phyloP scores from a whole-genome alignment of 2,113 vertebrate genomes.

The Scatophagus argus region DNA sequence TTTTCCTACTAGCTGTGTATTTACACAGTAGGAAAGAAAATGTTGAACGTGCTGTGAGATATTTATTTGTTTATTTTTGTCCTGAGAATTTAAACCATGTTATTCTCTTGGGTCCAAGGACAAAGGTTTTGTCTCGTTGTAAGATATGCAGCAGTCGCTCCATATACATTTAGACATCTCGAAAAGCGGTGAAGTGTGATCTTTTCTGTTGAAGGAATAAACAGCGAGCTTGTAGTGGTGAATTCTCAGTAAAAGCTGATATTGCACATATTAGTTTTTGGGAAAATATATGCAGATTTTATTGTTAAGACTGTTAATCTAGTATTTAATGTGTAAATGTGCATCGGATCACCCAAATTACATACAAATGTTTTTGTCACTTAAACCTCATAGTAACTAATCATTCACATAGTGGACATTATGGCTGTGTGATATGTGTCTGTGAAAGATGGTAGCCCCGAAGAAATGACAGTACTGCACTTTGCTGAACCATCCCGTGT shows the following conservation, averaged over 20 bases:
- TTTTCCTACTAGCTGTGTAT: not conserved
- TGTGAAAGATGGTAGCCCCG: no score
- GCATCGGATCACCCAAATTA: not conserved
- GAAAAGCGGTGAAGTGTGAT: no score
- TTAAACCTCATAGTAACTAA: not conserved
- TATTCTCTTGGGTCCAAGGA: not conserved
- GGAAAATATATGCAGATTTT: not conserved
- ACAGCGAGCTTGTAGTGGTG: not conserved
- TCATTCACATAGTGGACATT: no score
- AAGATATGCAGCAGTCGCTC: no score
- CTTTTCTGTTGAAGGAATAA: no score
- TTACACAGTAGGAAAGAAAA: not conserved
- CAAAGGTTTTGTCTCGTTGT: not conserved
- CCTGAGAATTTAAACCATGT: not conserved
- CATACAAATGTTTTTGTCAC: no score
- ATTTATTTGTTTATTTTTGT: conserved; percentile 23
- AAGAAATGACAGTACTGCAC: no score
- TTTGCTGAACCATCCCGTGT: not conserved
- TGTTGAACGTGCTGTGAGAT: conserved; percentile 6
- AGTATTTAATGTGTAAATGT: not conserved
- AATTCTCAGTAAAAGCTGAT: not conserved
- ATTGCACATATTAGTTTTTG: not conserved
- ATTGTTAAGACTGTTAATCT: no score
- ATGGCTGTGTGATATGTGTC: no score
- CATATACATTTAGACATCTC: no score